These are phyloP conservation scores for Diadromus collaris DNA, from an alignment of 2,888 invertebrate genomes.

Conservation along the genomic window DNA sequence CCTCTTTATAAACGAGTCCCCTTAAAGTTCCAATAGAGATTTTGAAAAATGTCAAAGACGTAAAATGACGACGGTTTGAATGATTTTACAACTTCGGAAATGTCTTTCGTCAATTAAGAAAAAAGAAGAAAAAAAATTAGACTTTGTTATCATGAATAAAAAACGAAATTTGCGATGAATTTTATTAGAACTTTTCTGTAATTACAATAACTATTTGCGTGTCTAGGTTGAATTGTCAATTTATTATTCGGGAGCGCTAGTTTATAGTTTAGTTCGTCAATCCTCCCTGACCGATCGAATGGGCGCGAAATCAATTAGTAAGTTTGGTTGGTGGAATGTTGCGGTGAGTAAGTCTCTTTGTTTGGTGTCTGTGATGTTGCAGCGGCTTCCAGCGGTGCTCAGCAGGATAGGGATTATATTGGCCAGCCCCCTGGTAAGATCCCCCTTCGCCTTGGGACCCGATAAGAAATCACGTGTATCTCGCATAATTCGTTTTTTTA, in stretches of 20 bases:
- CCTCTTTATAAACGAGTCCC: not conserved
- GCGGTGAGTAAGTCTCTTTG: slow-evolving; percentile 80
- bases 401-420: slow-evolving; percentile 98
- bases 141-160: not conserved
- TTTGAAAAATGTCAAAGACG: not conserved
- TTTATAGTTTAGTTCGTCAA: slow-evolving; percentile 7
- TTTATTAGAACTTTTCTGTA: slow-evolving; percentile 9
- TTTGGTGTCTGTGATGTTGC: slow-evolving; percentile 83
- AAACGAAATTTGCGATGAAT: slow-evolving; percentile 8
- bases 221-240: slow-evolving; percentile 17
- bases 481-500: slow-evolving; percentile 17
- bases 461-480: slow-evolving; percentile 58
- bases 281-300: slow-evolving; percentile 21
- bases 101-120: not conserved
- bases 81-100: not conserved
- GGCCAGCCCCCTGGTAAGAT: slow-evolving; percentile 97
- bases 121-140: not conserved
- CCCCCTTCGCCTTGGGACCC: slow-evolving; percentile 71
- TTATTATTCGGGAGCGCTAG: slow-evolving; percentile 17
- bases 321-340: slow-evolving; percentile 77
- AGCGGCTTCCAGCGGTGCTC: slow-evolving; percentile 97
- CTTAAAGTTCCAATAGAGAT: not conserved
- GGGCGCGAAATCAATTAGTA: slow-evolving; percentile 70
- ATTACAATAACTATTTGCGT: slow-evolving; percentile 23
- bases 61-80: not conserved